Evolutionary conservation across 2,113 vertebrate species (phyloP), one percentile per base, ranked within the genome.

Genomic region (Microtus ochrogaster): DNA sequence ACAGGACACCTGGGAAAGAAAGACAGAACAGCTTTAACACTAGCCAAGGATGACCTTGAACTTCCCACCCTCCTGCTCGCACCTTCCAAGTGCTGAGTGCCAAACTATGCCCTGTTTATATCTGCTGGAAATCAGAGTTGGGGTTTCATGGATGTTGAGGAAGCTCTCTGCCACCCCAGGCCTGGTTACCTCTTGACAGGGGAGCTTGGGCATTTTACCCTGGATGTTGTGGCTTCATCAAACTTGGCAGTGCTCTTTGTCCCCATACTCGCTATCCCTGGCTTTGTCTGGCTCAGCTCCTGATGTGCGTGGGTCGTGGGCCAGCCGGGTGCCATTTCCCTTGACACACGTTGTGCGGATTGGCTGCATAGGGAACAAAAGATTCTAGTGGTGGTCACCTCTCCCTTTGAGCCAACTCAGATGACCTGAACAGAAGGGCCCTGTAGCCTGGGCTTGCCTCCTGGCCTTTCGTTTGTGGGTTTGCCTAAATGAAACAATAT

Each of bases 271-370:
- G 92, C 44, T 6, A 30, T 58, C 61, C 97, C 94, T 47, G 93
- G 96, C 85, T 93, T 96, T 12, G 78, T 41, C 30, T 52, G 30
- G 72, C 77, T 68, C 0, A 7, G 96, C 41, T 92, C 72, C 44
- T 93, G 96, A 7, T 70, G 90, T 36, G 49, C 72, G 5, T 96
- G 65, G 7, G 55, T 6, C 58, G 55, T 65, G 30, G 94, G 55
- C 98, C 98, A 98, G 41, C 97, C 94, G 9, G 97, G 96, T 63
- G 94, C 98, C 8, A 96, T 93, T 76, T 98, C 98, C 96, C 98
- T 98, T 81, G 98, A 98, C 49, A 98, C 90, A 0, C 98, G 98
- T 93, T 95, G 98, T 86, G 98, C 98, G 6, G 98, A 96, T 13
- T 97, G 97, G 97, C 99, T 99, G 95, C 81, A 47, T 17, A 77